These are phyloP conservation scores for Pissodes strobi DNA, from an alignment of 1,140 invertebrate species.

Conservation along the genomic window DNA sequence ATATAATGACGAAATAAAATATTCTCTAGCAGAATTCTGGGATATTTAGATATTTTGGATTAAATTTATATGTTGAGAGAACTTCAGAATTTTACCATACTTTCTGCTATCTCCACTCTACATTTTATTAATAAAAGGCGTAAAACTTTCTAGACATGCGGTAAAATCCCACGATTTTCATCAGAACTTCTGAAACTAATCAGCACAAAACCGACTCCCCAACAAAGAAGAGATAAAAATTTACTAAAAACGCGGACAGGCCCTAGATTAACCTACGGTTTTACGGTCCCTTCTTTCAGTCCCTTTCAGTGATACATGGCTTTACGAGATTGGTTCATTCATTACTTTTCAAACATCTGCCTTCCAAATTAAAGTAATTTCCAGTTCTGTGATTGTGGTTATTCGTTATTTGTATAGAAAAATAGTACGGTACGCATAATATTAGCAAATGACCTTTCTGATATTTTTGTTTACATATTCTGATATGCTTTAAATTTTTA, in stretches of 20 bases:
- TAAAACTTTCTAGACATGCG: too few relatives aligned
- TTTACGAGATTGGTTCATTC: constrained; percentile 13
- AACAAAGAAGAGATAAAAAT: constrained; percentile 2
- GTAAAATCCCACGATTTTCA: constrained; percentile 1
- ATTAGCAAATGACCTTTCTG: too few relatives aligned
- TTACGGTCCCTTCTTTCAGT: constrained; percentile 4
- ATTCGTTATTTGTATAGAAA: not conserved
- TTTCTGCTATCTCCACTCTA: too few relatives aligned
- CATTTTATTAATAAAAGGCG: too few relatives aligned
- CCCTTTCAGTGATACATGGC: constrained; percentile 12
- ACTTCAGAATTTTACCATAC: too few relatives aligned
- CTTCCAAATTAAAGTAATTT: constrained; percentile 21
- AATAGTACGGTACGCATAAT: too few relatives aligned
- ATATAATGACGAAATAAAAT: too few relatives aligned
- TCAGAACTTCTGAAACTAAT: not conserved
- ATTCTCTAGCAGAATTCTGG: too few relatives aligned
- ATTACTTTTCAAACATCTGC: constrained; percentile 15
- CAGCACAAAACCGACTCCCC: not conserved
- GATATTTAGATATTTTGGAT: too few relatives aligned
- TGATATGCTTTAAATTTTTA: too few relatives aligned
- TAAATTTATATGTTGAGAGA: too few relatives aligned
- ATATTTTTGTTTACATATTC: too few relatives aligned
- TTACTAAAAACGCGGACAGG: constrained; percentile 4
- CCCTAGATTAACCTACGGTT: constrained; percentile 8
- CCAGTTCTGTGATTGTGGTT: not conserved